Percentiles rank a stretch among this genome's conserved stretches.
These are phyloP conservation scores for Notodonta dromedarius DNA, from an alignment of 2,888 invertebrate genomes.

Conservation along the genomic window DNA sequence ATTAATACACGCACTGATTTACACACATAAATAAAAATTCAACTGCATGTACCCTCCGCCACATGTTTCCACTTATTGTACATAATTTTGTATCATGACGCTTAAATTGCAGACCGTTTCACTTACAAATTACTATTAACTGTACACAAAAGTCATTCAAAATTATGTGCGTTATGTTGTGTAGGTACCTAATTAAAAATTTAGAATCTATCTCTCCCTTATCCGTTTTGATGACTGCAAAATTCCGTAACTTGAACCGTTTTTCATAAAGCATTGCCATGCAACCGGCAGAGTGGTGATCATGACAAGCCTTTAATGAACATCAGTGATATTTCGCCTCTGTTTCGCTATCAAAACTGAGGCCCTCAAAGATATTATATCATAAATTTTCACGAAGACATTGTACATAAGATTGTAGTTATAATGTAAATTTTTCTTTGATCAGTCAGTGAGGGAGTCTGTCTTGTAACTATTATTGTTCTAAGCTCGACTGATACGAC, in stretches of 20 bases:
- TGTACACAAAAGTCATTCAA: background rate
- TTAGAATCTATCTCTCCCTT: no score
- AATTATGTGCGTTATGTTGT: background rate
- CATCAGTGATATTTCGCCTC: background rate
- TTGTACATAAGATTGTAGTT: slow-evolving; percentile 52
- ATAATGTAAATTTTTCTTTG: slow-evolving; percentile 58
- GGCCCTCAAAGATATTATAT: slow-evolving; percentile 19
- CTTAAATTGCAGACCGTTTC: slow-evolving; percentile 15
- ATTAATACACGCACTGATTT: slow-evolving; percentile 33
- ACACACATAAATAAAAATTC: no score
- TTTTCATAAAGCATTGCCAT: background rate
- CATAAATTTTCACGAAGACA: slow-evolving; percentile 18
- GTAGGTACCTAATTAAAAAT: no score
- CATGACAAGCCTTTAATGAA: no score
- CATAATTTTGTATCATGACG: slow-evolving; percentile 24
- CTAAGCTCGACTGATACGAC: slow-evolving; percentile 74
- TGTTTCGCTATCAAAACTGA: background rate
- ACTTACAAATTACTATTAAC: background rate
- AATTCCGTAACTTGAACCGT: background rate
- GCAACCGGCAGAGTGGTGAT: background rate
- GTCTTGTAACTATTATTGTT: slow-evolving; percentile 65
- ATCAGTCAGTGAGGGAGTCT: slow-evolving; percentile 68
- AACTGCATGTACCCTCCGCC: slow-evolving; percentile 28
- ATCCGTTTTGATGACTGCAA: background rate
- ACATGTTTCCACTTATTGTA: slow-evolving; percentile 29